A percentile compares a stretch with the other conserved stretches of the same genome.
phyloP scores from a whole-genome alignment of 2,113 vertebrate genomes.

The Silurus meridionalis region DNA sequence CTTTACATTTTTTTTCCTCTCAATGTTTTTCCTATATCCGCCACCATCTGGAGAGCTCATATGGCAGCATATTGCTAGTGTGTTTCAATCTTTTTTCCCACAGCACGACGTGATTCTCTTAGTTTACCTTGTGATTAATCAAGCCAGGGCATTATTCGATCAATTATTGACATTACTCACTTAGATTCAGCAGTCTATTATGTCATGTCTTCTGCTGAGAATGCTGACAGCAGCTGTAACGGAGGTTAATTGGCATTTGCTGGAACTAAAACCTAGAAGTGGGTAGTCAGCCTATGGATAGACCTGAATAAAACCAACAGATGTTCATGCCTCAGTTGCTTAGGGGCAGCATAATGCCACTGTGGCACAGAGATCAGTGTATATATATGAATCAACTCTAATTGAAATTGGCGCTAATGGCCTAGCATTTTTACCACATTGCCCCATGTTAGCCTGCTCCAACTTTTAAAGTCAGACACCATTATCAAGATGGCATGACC shows the following conservation, averaged over 20 bases:
- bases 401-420: neutral
- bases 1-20: neutral
- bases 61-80: neutral
- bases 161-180: too few relatives aligned
- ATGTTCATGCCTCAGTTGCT: neutral
- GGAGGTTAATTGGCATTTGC: too few relatives aligned
- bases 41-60: neutral
- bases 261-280: too few relatives aligned
- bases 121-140: too few relatives aligned
- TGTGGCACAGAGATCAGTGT: neutral
- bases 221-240: too few relatives aligned
- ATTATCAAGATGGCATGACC: neutral
- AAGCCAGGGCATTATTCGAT: too few relatives aligned
- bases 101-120: too few relatives aligned
- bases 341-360: neutral
- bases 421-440: neutral
- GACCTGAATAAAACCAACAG: too few relatives aligned
- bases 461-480: neutral
- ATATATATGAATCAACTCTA: neutral
- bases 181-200: too few relatives aligned
- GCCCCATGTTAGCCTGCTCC: neutral
- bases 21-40: neutral
- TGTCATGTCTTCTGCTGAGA: too few relatives aligned
- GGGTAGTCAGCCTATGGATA: too few relatives aligned
- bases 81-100: neutral